Conservation (phyloP, 2,113 vertebrate species). For the Cryptotis parvus region DNA sequence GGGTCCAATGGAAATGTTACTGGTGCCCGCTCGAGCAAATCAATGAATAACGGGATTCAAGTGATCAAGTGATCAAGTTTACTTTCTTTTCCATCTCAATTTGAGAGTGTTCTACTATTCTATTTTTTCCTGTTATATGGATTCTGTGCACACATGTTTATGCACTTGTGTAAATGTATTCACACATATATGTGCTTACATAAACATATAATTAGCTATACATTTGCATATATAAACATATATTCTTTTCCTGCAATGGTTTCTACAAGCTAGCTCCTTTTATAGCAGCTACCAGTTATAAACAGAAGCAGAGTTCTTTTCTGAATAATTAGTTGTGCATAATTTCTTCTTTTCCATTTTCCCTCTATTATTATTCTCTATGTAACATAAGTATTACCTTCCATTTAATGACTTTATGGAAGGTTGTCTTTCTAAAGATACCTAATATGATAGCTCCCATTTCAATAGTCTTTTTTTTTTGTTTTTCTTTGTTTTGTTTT, state of each 20-base stretch:
- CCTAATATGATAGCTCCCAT: not conserved
- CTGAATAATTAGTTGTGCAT: not conserved
- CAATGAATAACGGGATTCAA: too few species aligned
- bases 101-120: not conserved
- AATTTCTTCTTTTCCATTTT: not conserved
- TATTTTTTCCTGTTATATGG: not conserved
- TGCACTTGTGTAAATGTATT: too few species aligned
- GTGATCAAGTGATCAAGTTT: too few species aligned
- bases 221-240: not conserved
- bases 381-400: not conserved
- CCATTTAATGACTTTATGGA: not conserved
- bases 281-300: not conserved
- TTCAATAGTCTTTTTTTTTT: not conserved
- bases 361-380: not conserved
- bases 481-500: too few species aligned
- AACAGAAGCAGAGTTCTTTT: not conserved
- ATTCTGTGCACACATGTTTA: not conserved
- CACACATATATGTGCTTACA: not conserved
- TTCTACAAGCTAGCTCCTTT: slow-evolving; percentile 13
- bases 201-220: not conserved
- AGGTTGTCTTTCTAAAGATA: not conserved
- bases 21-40: too few species aligned
- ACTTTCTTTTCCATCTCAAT: not conserved
- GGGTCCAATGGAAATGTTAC: too few species aligned
- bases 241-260: not conserved